Base-by-base conservation (phyloP, 2,888 invertebrate genomes). In the Drosophila falleni region DNA sequence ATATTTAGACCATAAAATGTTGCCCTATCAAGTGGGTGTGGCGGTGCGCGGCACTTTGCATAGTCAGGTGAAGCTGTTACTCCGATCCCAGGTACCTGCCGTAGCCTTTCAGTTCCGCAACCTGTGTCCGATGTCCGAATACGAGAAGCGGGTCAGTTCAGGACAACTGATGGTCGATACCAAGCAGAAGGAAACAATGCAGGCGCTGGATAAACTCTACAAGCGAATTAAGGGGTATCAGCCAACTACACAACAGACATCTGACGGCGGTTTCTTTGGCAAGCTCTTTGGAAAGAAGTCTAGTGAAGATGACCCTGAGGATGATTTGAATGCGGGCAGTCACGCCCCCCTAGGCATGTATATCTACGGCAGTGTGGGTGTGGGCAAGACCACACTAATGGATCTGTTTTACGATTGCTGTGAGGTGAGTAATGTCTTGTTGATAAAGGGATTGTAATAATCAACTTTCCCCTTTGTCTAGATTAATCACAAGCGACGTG, bases 361-460 rank as follows among this genome's bases (percentile, higher is more conserved):
- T 90, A 95, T 98, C 67, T 95, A 96, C 93, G 98, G 98, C 62
- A 96, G 97, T 90, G 97, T 98, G 73, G 97, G 98, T 49, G 97
- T 98, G 82, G 99, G 99, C 47, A 99, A 99, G 94, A 99, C 99
- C 6, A 99, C 99, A 96, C 93, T 99, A 65, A 99, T 99, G 99
- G 99, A 99, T 93, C 93, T 99, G 88, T 99, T 99, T 93, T 98
- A 96, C 93, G 95, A 97, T 84, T 95, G 96, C 91, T 92, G 94
- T 82, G 65, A 80, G 56, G 94, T 95, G 90, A 71, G 58, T 44
- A 44, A 35, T 15, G 15, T 11, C 15, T 31, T 4, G 2, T 42
- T 11, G 1, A 11, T 4, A 51, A 15, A 23, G 4, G 10, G 49
- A 44, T 69, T 23, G 67, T 1, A n/a, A 1, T 5, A 11, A 13